phyloP scores from a whole-genome alignment of 1,140 invertebrate genomes.

The Temnothorax curvispinosus region DNA sequence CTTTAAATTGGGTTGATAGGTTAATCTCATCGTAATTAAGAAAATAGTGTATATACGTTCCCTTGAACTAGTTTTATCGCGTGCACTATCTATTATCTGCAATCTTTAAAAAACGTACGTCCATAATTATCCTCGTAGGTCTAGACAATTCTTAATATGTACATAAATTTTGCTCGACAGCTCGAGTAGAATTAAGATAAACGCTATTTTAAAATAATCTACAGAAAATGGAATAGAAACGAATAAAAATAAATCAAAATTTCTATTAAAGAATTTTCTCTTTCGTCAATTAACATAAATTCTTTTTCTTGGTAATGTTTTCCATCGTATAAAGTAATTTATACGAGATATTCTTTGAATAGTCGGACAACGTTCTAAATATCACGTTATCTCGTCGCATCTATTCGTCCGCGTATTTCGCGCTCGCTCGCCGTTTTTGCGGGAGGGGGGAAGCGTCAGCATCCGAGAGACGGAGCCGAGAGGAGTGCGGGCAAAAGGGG shows the following conservation, averaged over 20 bases:
- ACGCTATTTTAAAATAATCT: background rate
- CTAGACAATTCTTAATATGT: background rate
- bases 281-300: background rate
- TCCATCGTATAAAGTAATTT: too few species aligned
- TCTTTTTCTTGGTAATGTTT: background rate
- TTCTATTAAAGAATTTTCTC: background rate
- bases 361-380: background rate
- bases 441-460: too few species aligned
- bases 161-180: background rate
- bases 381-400: background rate
- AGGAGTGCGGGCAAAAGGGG: background rate
- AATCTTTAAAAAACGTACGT: background rate
- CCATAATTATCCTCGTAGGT: background rate
- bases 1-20: background rate
- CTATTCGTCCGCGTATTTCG: background rate
- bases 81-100: background rate
- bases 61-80: conserved; percentile 4
- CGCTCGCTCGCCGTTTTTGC: background rate
- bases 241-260: background rate
- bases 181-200: background rate
- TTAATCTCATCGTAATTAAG: conserved; percentile 10
- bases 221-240: background rate
- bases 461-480: background rate
- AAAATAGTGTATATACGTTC: background rate
- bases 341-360: background rate